Evolutionary conservation across 2,797 vertebrate species (phyloP), one percentile per base, ranked within the genome.

Genomic region (Rhinatrema bivittatum): DNA sequence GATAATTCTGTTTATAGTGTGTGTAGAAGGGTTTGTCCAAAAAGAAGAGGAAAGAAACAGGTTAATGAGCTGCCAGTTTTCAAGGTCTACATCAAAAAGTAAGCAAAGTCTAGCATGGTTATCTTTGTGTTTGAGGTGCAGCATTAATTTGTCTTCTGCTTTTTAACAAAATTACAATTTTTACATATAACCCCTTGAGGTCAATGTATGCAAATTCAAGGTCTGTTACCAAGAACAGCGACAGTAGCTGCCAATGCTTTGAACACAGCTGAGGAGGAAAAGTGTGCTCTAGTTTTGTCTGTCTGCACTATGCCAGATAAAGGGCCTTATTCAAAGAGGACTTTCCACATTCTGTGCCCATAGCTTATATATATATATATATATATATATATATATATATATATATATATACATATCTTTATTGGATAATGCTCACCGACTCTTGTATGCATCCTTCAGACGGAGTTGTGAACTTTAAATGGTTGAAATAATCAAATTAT

Each of bases 201-300:
- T 65, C 63, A 76, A 61, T 62, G 52, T 53, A 60, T 76, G 67
- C 50, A 64, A 76, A 73, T 75, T 35, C 46, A 46, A 60, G 66
- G 42, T 38, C 36, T 30, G 9, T 17, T 25, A 60, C 0, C 18
- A 15, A 58, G 26, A 59, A 51, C 33, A 73, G 53, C 57, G 42
- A 12, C 31, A n/a, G n/a, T n/a, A n/a, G n/a, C n/a, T n/a, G n/a
- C n/a, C n/a, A n/a, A n/a, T 29, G 33, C 45, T 53, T 72, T 78
- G 56, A 67, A 61, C n/a, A 45, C 1, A 12, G 57, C 39, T 34
- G 54, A 32, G 32, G 50, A 62, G 27, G 26, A 49, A 59, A 53
- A 42, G n/a, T n/a, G n/a, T n/a, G n/a, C n/a, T n/a, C n/a, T n/a
- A n/a, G n/a, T n/a, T n/a, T n/a, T n/a, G n/a, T n/a, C n/a, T n/a